Evolutionary conservation across 35 echinoderm and acorn worm genomes (phyloP).

Genomic region (Ophioderma brevispina): DNA sequence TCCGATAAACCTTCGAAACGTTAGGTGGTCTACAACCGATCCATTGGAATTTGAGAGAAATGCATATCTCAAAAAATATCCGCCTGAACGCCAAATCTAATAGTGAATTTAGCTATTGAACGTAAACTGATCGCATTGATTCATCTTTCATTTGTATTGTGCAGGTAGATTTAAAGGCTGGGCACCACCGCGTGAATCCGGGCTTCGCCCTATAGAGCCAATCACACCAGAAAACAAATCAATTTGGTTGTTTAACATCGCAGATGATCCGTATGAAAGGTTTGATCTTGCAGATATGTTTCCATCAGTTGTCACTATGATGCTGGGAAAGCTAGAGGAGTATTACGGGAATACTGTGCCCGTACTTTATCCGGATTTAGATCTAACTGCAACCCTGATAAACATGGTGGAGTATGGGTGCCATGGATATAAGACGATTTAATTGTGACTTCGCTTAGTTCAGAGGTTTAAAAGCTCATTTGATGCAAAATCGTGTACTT

Average conservation of each 20-base stretch:
- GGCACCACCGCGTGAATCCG: slow-evolving; percentile 47
- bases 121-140: neutral
- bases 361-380: slow-evolving; percentile 1
- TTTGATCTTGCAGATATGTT: slow-evolving; percentile 54
- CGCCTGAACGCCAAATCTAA: too few relatives aligned
- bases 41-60: too few relatives aligned
- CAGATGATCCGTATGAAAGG: slow-evolving; percentile 67
- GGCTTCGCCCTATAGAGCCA: slow-evolving; percentile 26
- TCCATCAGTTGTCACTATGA: slow-evolving; percentile 27
- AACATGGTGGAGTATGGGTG: slow-evolving; percentile 4
- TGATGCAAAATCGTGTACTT: too few relatives aligned
- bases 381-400: slow-evolving; percentile 8
- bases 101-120: neutral
- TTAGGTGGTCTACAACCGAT: too few relatives aligned
- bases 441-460: too few relatives aligned
- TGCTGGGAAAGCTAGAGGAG: slow-evolving; percentile 6
- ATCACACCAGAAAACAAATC: slow-evolving; percentile 28
- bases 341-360: neutral
- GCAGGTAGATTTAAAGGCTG: neutral
- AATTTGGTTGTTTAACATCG: slow-evolving; percentile 78
- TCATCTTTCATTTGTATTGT: neutral
- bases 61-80: too few relatives aligned
- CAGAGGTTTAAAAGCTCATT: too few relatives aligned
- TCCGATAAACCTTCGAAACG: too few relatives aligned
- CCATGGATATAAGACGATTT: slow-evolving; percentile 35